Evolutionary conservation across 2,113 vertebrate genomes (phyloP).

Genomic region (Ceratotherium simum): DNA sequence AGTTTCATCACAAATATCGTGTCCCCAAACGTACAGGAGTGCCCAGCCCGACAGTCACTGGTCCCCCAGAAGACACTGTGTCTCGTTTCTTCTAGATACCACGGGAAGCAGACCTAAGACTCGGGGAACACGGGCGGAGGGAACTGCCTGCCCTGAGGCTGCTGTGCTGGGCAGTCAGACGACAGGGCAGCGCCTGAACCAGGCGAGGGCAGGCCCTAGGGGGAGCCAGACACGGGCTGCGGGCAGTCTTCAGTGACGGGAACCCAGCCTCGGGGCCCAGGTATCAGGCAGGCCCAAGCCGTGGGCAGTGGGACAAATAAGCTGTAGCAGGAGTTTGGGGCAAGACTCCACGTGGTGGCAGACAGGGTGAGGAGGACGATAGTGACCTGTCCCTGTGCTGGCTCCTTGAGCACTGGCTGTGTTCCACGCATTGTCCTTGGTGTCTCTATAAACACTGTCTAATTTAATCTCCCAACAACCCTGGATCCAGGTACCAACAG

Average conservation of each 20-base stretch:
- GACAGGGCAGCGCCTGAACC: not conserved
- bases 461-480: not conserved
- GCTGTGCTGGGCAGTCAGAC: not conserved
- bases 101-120: not conserved
- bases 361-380: not conserved
- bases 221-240: no score
- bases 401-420: not conserved
- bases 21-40: constrained; percentile 52
- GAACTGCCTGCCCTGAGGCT: not conserved
- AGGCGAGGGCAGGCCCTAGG: no score
- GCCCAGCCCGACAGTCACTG: not conserved
- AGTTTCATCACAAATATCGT: constrained; percentile 55
- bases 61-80: not conserved
- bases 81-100: not conserved
- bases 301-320: not conserved
- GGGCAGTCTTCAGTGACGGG: not conserved
- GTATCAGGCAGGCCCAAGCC: not conserved
- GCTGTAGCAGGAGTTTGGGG: not conserved
- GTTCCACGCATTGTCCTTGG: not conserved
- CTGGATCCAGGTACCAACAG: not conserved
- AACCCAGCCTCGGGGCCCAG: not conserved
- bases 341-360: not conserved
- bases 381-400: not conserved
- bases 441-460: not conserved
- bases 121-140: not conserved